These are phyloP conservation scores for Electrona antarctica DNA, from an alignment of 2,113 vertebrate genomes.

Conservation along the genomic window DNA sequence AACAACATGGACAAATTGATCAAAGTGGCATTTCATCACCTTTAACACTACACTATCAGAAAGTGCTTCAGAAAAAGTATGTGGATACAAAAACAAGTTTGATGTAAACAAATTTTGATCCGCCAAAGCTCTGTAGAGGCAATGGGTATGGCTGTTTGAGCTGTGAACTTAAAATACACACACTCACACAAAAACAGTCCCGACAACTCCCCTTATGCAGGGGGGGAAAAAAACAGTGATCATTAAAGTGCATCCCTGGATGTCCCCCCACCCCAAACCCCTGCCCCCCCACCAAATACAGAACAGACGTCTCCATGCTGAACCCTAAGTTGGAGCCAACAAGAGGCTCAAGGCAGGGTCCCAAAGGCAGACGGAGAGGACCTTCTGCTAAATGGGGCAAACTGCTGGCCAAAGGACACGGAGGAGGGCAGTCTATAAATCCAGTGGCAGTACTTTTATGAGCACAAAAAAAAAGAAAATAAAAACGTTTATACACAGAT, in stretches of 20 bases:
- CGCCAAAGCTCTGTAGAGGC: conserved; percentile 68
- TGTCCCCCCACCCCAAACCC: conserved; percentile 41
- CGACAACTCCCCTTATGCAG: conserved; percentile 20
- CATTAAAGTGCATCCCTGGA: conserved; percentile 79
- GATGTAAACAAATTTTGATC: conserved; percentile 78
- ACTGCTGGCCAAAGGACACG: conserved; percentile 54
- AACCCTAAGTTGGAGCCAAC: conserved; percentile 51
- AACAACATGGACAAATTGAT: conserved; percentile 64
- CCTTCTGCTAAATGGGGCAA: conserved; percentile 45
- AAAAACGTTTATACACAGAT: conserved; percentile 52
- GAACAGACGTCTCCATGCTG: background rate
- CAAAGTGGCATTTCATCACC: conserved; percentile 72
- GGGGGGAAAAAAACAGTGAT: conserved; percentile 64
- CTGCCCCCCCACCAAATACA: conserved; percentile 24
- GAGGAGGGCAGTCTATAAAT: conserved; percentile 66
- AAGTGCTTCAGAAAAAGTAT: conserved; percentile 79
- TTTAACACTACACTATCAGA: conserved; percentile 74
- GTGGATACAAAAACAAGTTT: conserved; percentile 65
- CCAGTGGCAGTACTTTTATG: conserved; percentile 77
- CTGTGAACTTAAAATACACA: conserved; percentile 58
- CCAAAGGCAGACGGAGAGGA: conserved; percentile 49
- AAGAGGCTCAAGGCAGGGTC: conserved; percentile 32
- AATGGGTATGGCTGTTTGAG: conserved; percentile 76
- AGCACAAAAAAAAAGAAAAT: conserved; percentile 31
- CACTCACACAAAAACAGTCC: conserved; percentile 39